phyloP scores from a whole-genome alignment of 2,113 vertebrate species.

The Mesembrinibis cayennensis region DNA sequence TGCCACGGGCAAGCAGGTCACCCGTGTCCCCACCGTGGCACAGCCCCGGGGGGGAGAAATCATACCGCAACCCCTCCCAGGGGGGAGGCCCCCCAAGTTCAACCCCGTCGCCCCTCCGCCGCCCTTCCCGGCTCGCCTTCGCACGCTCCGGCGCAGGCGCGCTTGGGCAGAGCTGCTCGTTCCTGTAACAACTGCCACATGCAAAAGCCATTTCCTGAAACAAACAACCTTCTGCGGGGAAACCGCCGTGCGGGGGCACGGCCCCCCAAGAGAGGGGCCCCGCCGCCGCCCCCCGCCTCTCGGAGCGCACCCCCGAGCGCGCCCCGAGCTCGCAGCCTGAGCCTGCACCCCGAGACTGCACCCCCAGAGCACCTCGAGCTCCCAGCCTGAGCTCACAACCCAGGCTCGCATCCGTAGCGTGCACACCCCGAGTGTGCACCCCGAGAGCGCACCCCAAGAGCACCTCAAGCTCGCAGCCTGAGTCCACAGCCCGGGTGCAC shows the following conservation, averaged over 20 bases:
- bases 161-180: background rate
- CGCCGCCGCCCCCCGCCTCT: fast-evolving
- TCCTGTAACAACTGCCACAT: constrained; percentile 33
- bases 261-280: background rate
- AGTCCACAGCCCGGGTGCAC: background rate
- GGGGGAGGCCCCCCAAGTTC: background rate
- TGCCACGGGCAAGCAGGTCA: background rate
- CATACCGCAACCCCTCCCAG: background rate
- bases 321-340: background rate
- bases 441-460: background rate
- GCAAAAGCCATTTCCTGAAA: constrained; percentile 64
- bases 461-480: background rate
- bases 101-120: background rate
- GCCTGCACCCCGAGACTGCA: fast-evolving
- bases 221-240: constrained; percentile 22
- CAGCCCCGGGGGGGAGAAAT: no score
- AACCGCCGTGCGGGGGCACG: background rate
- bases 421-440: background rate
- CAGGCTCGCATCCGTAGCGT: background rate
- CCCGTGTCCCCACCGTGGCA: fast-evolving
- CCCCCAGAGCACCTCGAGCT: background rate
- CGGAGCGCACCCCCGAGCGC: background rate
- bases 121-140: background rate
- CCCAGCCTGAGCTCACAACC: background rate
- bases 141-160: constrained; percentile 24